Evolutionary conservation across 2,888 invertebrate species (phyloP).

Genomic region (Platycheirus albimanus): DNA sequence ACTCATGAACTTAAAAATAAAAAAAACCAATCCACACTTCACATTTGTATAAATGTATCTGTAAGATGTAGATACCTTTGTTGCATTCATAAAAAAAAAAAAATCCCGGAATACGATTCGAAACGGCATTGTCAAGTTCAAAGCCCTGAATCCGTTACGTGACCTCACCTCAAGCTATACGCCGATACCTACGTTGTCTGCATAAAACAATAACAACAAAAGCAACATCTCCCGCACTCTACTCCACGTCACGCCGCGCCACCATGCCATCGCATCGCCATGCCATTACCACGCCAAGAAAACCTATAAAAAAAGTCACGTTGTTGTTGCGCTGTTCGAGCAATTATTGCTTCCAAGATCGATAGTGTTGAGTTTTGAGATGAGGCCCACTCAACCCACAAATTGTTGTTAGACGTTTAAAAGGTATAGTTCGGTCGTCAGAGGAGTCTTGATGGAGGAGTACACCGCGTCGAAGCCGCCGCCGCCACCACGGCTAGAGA

Average conservation of each 20-base stretch:
- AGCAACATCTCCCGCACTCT: constrained; percentile 64
- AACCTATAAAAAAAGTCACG: constrained; percentile 38
- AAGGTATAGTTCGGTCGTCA: constrained; percentile 35
- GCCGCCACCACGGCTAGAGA: too few species aligned
- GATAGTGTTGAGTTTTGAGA: constrained; percentile 65
- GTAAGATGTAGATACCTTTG: constrained; percentile 20
- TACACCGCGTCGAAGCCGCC: too few species aligned
- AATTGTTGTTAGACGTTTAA: constrained; percentile 31
- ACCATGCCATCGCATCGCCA: background rate
- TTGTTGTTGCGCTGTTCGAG: constrained; percentile 27
- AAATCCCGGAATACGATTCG: constrained; percentile 55
- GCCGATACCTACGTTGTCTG: too few species aligned
- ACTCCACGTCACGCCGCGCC: background rate
- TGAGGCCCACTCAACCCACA: constrained; percentile 60
- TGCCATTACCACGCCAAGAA: background rate
- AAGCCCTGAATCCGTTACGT: constrained; percentile 74
- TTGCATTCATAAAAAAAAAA: constrained; percentile 51
- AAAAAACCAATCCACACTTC: constrained; percentile 45
- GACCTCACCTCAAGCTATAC: constrained; percentile 66
- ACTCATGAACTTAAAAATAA: constrained; percentile 35
- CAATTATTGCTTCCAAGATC: constrained; percentile 67
- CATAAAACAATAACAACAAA: constrained; percentile 55
- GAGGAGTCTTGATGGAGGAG: constrained; percentile 9
- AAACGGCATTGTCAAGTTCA: constrained; percentile 74
- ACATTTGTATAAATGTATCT: constrained; percentile 2